phyloP scores from a whole-genome alignment of 2,113 vertebrate species.

The Ceyx cyanopectus region DNA sequence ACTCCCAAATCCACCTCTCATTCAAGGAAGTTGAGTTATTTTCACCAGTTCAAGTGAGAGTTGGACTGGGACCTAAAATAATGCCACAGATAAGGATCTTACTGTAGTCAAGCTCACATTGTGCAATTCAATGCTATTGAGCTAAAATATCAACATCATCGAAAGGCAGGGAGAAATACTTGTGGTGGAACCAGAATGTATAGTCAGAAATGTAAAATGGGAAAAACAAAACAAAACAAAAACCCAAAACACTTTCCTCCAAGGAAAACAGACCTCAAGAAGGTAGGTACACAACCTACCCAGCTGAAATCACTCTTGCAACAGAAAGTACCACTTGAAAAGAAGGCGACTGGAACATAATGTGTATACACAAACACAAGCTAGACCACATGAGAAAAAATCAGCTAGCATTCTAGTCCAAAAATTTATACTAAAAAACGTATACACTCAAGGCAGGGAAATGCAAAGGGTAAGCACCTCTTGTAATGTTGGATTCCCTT shows the following conservation, averaged over 20 bases:
- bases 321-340: slow-evolving; percentile 8
- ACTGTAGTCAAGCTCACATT: slow-evolving; percentile 22
- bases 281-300: not conserved
- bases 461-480: slow-evolving; percentile 2
- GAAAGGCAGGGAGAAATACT: not conserved
- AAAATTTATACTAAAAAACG: slow-evolving; percentile 14
- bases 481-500: not conserved
- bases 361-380: not conserved
- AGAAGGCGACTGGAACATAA: slow-evolving; percentile 2
- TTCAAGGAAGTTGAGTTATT: slow-evolving; percentile 40
- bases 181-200: not conserved
- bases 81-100: slow-evolving; percentile 19
- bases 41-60: not conserved
- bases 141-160: not conserved
- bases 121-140: slow-evolving; percentile 24
- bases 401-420: not conserved
- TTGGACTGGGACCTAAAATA: slow-evolving; percentile 46
- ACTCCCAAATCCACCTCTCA: slow-evolving; percentile 12
- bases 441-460: slow-evolving; percentile 6
- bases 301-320: not conserved
- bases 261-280: not conserved
- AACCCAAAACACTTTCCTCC: not conserved
- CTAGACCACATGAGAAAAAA: slow-evolving; percentile 29
- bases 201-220: not conserved
- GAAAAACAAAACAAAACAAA: not conserved